A percentile compares a stretch with the other conserved stretches of the same genome.
phyloP scores from a whole-genome alignment of 2,797 vertebrate species.

The Chrosomus eos region DNA sequence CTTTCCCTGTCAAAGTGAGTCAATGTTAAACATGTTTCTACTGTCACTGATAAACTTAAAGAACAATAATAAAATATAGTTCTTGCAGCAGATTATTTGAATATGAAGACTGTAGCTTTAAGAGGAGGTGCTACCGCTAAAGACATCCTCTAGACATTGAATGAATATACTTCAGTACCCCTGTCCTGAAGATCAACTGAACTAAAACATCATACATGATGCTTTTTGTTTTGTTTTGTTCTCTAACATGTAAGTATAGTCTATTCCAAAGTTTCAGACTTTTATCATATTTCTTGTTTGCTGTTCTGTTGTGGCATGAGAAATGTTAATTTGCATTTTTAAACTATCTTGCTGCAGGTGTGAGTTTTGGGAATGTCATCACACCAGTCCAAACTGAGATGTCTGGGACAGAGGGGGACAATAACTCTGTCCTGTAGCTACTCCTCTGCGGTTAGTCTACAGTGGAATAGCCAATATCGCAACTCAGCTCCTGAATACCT shows the following conservation, averaged over 20 bases:
- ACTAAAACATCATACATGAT: not conserved
- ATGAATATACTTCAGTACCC: not conserved
- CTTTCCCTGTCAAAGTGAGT: not conserved
- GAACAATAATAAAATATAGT: too few species aligned
- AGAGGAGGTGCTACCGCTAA: not conserved
- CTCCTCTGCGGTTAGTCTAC: not conserved
- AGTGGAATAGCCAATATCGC: conserved; percentile 31
- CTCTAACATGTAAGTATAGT: not conserved
- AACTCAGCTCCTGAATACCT: conserved; percentile 19
- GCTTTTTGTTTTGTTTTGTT: not conserved
- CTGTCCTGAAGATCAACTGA: conserved; percentile 3
- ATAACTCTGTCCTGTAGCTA: conserved; percentile 45
- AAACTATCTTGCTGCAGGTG: not conserved
- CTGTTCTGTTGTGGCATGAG: not conserved
- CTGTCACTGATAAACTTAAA: not conserved
- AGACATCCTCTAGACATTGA: not conserved
- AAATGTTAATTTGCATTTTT: not conserved
- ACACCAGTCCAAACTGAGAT: not conserved
- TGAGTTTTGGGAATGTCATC: conserved; percentile 18
- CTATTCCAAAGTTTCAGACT: not conserved
- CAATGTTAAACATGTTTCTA: not conserved
- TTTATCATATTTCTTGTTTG: not conserved
- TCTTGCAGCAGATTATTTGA: not conserved
- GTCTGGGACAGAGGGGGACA: not conserved
- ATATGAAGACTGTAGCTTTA: not conserved